Evolutionary conservation across 2,888 invertebrate genomes (phyloP), one percentile per base, ranked within the genome.

Genomic region (Isotomurus palustris): DNA sequence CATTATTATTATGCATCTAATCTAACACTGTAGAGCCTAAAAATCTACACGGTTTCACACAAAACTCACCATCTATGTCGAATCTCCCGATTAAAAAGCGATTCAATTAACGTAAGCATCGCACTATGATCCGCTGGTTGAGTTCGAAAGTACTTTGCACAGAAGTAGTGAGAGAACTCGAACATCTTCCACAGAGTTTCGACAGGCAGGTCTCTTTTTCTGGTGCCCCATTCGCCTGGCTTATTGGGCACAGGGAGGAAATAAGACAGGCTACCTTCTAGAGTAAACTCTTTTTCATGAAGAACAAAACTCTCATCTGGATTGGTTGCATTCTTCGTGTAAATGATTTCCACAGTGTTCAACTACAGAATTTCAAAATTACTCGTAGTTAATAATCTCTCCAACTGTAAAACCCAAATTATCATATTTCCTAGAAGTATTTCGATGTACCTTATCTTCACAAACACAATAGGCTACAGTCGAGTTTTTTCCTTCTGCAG

Each of bases 121-220:
- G 58, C 52, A 38, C 60, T 58, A 35, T 60, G 59, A 47, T 67
- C 67, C 3, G 25, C 50, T 0, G 61, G 56, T 22, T 50, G 41
- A 5, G 27, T 14, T n/a, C 54, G 21, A 36, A 67, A 67, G 14
- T 60, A 50, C 6, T 49, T 48, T 3, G 64, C 53, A 47, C 67
- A 67, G 25, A 57, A 59, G 41, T 58, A 63, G 36, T 61, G 63
- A 2, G 54, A 41, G 40, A 63, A 63, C 2, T 22, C 59, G 6
- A 60, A 38, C 2, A 67, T 60, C 58, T 67, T 67, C 67, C 67
- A 67, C 2, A 59, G 50, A 1, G 59, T 58, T 53, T 48, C 41
- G 21, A 40, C 51, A 8, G 43, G 43, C 5, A 43, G 24, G 14
- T 47, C 27, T 36, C 38, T 14, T 14, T 12, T n/a, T n/a, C n/a